Conservation (phyloP, 2,888 invertebrate species). For the Cantharis nigra region DNA sequence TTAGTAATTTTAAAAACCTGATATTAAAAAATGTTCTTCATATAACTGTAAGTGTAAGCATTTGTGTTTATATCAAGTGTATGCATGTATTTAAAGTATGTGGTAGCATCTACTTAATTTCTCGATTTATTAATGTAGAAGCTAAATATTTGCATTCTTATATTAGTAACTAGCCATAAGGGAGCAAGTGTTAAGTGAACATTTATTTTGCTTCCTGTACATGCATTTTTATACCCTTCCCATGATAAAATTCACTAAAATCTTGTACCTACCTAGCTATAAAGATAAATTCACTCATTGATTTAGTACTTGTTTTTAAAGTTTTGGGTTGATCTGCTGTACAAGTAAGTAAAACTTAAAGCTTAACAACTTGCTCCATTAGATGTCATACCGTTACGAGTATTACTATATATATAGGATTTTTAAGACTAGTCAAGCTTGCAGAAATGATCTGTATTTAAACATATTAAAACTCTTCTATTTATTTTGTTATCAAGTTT, state of each 20-base stretch:
- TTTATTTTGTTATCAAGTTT: background rate
- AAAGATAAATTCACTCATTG: background rate
- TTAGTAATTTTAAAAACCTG: constrained; percentile 6
- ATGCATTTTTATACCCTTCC: background rate
- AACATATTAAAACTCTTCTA: constrained; percentile 6
- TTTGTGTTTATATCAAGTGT: constrained; percentile 13
- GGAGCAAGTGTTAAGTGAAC: constrained; percentile 52
- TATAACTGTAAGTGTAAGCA: constrained; percentile 11
- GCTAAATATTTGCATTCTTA: constrained; percentile 40
- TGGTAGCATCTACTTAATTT: constrained; percentile 26
- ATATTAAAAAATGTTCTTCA: constrained; percentile 13
- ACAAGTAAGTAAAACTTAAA: constrained; percentile 2
- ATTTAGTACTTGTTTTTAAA: background rate
- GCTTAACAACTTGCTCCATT: constrained; percentile 51
- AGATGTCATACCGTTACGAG: constrained; percentile 46
- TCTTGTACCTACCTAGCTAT: background rate
- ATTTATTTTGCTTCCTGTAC: background rate
- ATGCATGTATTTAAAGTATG: constrained; percentile 23
- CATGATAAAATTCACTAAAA: background rate
- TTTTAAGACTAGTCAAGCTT: constrained; percentile 47
- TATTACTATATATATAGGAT: constrained; percentile 49
- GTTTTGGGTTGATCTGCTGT: background rate
- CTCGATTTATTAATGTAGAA: constrained; percentile 32
- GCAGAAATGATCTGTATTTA: constrained; percentile 23
- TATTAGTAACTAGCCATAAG: constrained; percentile 53